phyloP scores from a whole-genome alignment of 2,113 vertebrate species.

The Alligator mississippiensis region DNA sequence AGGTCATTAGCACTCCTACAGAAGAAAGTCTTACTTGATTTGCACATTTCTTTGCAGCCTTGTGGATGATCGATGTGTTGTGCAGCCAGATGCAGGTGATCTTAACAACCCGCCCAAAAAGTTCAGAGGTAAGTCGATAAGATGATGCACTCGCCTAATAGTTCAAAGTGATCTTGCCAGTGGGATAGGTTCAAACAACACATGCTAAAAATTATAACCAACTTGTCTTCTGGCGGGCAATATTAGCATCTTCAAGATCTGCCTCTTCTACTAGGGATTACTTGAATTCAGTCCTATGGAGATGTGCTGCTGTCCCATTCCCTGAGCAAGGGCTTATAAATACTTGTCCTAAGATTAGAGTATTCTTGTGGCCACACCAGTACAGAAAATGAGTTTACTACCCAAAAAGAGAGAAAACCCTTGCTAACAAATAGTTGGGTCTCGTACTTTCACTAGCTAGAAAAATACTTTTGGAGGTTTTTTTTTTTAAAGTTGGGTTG shows the following conservation, averaged over 20 bases:
- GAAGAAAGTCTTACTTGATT: slow-evolving; percentile 10
- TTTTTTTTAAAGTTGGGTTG: rapidly evolving
- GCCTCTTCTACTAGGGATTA: rapidly evolving
- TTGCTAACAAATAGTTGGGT: not conserved
- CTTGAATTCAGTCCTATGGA: not conserved
- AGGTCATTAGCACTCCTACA: not conserved
- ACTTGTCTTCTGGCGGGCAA: rapidly evolving
- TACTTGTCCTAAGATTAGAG: too few relatives aligned
- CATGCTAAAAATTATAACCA: rapidly evolving
- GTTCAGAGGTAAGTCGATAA: slow-evolving; percentile 90
- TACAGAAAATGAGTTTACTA: too few relatives aligned
- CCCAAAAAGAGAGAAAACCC: too few relatives aligned
- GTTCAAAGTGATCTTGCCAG: not conserved
- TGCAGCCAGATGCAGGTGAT: slow-evolving; percentile 96
- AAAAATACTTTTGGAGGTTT: not conserved
- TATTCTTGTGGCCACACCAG: too few relatives aligned
- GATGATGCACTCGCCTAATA: not conserved
- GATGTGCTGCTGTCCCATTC: not conserved
- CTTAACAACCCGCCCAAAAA: slow-evolving; percentile 99
- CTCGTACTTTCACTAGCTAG: not conserved
- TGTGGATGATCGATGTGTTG: slow-evolving; percentile 97
- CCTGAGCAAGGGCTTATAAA: not conserved
- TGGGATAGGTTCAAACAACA: not conserved
- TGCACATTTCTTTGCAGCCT: slow-evolving; percentile 81
- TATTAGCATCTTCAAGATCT: not conserved